phyloP scores from a whole-genome alignment of 2,888 invertebrate species.

The Phoronis australis region DNA sequence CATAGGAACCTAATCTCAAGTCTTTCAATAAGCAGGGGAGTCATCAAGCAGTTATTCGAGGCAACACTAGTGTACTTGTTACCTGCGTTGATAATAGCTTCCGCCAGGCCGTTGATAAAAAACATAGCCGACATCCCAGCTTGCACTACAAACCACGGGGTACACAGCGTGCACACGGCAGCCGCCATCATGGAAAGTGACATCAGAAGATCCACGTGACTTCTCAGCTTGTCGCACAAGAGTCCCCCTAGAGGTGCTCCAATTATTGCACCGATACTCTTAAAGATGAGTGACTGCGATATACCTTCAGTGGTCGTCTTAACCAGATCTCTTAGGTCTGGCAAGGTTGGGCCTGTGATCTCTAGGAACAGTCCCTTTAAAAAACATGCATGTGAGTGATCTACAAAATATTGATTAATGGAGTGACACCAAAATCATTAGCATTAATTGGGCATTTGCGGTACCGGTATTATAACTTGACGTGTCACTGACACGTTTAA shows the following conservation, averaged over 20 bases:
- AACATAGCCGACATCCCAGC: not conserved
- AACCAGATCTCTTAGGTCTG: not conserved
- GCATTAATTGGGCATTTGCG: too few relatives aligned
- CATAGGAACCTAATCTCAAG: too few relatives aligned
- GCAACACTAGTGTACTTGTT: too few relatives aligned
- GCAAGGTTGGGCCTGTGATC: not conserved
- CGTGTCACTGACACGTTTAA: too few relatives aligned
- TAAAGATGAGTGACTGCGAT: not conserved
- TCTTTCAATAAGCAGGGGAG: too few relatives aligned
- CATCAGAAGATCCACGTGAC: not conserved
- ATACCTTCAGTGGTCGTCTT: not conserved
- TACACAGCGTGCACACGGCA: not conserved
- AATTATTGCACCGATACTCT: not conserved
- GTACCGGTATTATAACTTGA: too few relatives aligned
- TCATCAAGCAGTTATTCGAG: too few relatives aligned
- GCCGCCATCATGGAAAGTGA: not conserved
- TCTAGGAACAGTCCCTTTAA: not conserved
- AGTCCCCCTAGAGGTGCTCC: not conserved
- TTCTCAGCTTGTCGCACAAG: not conserved
- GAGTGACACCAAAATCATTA: too few relatives aligned
- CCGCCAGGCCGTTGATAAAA: not conserved
- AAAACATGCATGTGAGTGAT: too few relatives aligned
- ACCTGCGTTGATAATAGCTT: not conserved
- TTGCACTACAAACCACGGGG: not conserved
- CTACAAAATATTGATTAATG: too few relatives aligned